phyloP scores from a whole-genome alignment of 1,140 invertebrate species.

The Lordiphosa stackelbergi region DNA sequence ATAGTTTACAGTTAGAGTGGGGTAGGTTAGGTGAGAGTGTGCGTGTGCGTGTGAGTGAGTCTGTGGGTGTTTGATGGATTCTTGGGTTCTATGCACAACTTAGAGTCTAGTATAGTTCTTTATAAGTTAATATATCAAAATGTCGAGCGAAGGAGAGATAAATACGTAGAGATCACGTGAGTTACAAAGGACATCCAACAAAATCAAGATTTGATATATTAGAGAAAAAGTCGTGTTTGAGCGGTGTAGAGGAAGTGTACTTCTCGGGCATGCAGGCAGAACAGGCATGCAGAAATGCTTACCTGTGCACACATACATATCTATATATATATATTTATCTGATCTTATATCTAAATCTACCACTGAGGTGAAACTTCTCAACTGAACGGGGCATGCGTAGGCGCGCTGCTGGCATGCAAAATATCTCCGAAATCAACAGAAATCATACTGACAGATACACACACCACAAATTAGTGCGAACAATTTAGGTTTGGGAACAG shows the following conservation, averaged over 20 bases:
- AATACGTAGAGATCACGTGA: conserved; percentile 4
- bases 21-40: conserved; percentile 14
- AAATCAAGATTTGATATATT: no score
- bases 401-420: conserved; percentile 58
- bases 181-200: not conserved
- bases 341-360: conserved; percentile 12
- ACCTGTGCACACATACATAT: conserved; percentile 40
- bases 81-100: conserved; percentile 46
- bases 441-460: conserved; percentile 40
- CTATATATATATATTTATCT: conserved; percentile 7
- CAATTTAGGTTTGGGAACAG: conserved; percentile 19
- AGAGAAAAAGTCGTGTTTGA: not conserved
- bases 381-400: conserved; percentile 51
- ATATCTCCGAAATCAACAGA: conserved; percentile 32
- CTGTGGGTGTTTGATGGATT: conserved; percentile 18
- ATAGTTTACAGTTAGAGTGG: conserved; percentile 4
- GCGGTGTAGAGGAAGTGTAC: conserved; percentile 13
- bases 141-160: conserved; percentile 20
- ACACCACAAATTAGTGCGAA: conserved; percentile 65
- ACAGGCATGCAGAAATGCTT: conserved; percentile 24
- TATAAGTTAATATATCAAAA: conserved; percentile 31
- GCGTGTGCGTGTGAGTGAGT: conserved; percentile 9
- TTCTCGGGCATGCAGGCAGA: conserved; percentile 14
- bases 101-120: conserved; percentile 53
- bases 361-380: not conserved